Conservation (phyloP, 1,140 invertebrate genomes). For the Caenorhabditis latens region DNA sequence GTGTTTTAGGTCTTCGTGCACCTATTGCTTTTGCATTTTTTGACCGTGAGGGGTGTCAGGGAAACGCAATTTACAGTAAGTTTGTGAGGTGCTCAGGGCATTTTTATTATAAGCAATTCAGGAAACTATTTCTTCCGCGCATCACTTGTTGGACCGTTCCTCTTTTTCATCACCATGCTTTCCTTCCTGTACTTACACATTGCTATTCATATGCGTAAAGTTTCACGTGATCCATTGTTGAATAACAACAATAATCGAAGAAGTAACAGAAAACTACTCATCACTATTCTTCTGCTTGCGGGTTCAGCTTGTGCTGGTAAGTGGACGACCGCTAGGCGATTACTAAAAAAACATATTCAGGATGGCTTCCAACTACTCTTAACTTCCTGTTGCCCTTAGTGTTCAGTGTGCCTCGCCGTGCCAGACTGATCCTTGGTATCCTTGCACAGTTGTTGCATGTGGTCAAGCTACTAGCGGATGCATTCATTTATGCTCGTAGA, state of each 20-base stretch:
- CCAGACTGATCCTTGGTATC: conserved; percentile 33
- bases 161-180: conserved; percentile 70
- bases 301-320: conserved; percentile 70
- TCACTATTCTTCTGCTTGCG: conserved; percentile 70
- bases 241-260: conserved; percentile 66
- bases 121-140: conserved; percentile 61
- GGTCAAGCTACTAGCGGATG: conserved; percentile 70
- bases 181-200: conserved; percentile 72
- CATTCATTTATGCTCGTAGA: conserved; percentile 71
- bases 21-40: conserved; percentile 71
- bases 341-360: conserved; percentile 57
- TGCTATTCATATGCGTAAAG: conserved; percentile 69
- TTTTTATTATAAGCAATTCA: not conserved
- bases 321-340: not conserved
- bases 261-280: conserved; percentile 68
- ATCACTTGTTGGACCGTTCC: conserved; percentile 69
- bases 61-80: conserved; percentile 68
- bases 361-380: conserved; percentile 71
- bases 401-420: not conserved
- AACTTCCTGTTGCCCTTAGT: conserved; percentile 68
- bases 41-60: conserved; percentile 67
- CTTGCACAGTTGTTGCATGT: conserved; percentile 64
- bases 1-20: conserved; percentile 68
- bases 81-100: not conserved
- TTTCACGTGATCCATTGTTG: conserved; percentile 68